Evolutionary conservation across 2,113 vertebrate species (phyloP), one percentile per base, ranked within the genome.

Genomic region (Ceuthmochares aereus): DNA sequence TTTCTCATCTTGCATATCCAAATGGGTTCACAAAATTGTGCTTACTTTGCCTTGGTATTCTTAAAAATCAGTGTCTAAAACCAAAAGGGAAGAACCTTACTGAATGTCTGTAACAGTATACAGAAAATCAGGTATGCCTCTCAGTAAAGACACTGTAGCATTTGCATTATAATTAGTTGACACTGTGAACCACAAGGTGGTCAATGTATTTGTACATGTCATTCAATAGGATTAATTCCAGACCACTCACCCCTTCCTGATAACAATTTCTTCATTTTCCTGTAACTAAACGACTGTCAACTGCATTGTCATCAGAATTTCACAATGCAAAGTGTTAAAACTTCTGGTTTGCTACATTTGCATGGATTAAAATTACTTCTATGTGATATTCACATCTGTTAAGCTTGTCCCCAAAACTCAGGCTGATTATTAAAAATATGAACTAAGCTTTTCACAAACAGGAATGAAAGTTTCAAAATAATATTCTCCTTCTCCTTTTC

Each of bases 141-240:
- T 64, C n/a, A 40, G 26, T 26, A 69, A 17, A 64, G 47, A 29
- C 47, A n/a, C 59, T 86, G 58, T 19, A 47, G 30, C 63, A 84
- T 93, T 83, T 97, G 59, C 45, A 83, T 14, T 13, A 25, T 63
- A 83, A 73, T 87, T 67, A 84, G 36, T 40, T 74, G 51, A 84
- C n/a, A 72, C 66, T 49, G 43, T 45, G 54, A 88, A 66, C 25
- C 3, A 5, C 32, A 58, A 77, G 30, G 63, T 78, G 70, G 42
- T 76, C 37, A 43, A 62, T 60, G 36, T 52, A 68, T 79, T 43
- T 27, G 22, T 37, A 78, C 81, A 14, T 32, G 60, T 43, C 81
- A 73, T 95, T 92, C 82, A 91, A 78, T 60, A 59, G 59, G 34
- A 95, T 82, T 90, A 86, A 90, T 84, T 94, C 88, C 77, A 89